A percentile compares a stretch with the other conserved stretches of the same genome.
phyloP scores from a whole-genome alignment of 1,140 invertebrate genomes.

The Argopecten irradians region DNA sequence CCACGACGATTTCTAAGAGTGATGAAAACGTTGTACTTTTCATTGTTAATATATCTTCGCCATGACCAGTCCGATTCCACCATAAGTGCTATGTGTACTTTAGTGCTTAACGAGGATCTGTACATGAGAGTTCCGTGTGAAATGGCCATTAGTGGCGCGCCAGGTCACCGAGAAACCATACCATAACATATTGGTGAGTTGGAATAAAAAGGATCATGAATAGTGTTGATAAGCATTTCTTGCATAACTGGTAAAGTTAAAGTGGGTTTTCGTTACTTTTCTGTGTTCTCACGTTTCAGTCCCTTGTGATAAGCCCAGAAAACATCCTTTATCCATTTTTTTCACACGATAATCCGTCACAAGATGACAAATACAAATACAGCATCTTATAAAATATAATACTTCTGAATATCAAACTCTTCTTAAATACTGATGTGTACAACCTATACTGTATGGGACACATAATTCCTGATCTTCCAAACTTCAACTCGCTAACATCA shows the following conservation, averaged over 20 bases:
- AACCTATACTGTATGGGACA: too few species aligned
- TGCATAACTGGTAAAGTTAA: not conserved
- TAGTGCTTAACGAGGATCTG: not conserved
- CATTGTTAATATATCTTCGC: not conserved
- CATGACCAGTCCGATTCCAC: not conserved
- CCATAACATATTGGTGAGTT: not conserved
- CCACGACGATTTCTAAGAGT: not conserved
- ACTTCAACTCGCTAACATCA: too few species aligned
- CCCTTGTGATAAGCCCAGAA: not conserved
- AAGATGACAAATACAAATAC: too few species aligned
- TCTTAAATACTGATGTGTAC: too few species aligned
- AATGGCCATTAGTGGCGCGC: slow-evolving; percentile 19
- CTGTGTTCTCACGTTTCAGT: not conserved
- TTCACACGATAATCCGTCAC: not conserved
- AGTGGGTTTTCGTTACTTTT: not conserved
- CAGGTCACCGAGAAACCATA: not conserved
- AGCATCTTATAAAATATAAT: too few species aligned
- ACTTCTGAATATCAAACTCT: too few species aligned
- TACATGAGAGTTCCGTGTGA: not conserved
- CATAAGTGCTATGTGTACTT: not conserved
- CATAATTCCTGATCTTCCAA: too few species aligned
- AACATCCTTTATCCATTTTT: not conserved
- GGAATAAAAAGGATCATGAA: not conserved
- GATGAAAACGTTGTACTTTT: slow-evolving; percentile 14
- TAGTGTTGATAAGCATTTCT: not conserved